These are phyloP conservation scores for Syngnathus floridae DNA, from an alignment of 2,113 vertebrate genomes.

Conservation along the genomic window DNA sequence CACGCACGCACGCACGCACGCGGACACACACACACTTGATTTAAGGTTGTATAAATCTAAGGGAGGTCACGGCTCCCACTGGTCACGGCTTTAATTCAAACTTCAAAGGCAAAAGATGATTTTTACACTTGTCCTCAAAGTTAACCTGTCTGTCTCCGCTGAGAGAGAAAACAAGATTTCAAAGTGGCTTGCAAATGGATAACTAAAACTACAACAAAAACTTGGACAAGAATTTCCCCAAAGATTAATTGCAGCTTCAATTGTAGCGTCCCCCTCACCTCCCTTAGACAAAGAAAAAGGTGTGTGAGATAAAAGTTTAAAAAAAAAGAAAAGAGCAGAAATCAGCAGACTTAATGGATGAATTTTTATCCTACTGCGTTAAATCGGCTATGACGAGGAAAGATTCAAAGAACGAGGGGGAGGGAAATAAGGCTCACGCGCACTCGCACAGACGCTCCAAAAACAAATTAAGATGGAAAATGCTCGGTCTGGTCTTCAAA, in stretches of 20 bases:
- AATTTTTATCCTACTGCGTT: constrained; percentile 73
- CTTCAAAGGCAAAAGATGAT: constrained; percentile 2
- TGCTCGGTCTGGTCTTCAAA: constrained; percentile 80
- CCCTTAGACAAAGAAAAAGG: constrained; percentile 25
- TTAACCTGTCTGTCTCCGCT: neutral
- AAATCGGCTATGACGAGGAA: constrained; percentile 89
- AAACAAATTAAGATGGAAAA: constrained; percentile 98
- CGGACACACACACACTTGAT: constrained; percentile 10
- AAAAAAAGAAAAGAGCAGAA: constrained; percentile 33
- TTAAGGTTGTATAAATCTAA: constrained; percentile 22
- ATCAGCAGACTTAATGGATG: constrained; percentile 69
- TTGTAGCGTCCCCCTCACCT: constrained; percentile 19
- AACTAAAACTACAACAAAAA: neutral
- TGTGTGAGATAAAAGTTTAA: constrained; percentile 24
- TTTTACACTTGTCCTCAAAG: constrained; percentile 5
- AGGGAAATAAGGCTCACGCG: constrained; percentile 71
- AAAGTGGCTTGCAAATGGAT: neutral
- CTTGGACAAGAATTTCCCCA: constrained; percentile 25
- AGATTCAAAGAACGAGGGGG: constrained; percentile 76
- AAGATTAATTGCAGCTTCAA: constrained; percentile 16
- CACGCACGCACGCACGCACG: neutral
- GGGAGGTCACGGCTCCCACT: neutral
- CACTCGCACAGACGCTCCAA: constrained; percentile 60
- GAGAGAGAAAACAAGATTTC: constrained; percentile 2
- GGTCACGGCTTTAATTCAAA: neutral